phyloP scores from a whole-genome alignment of 2,797 vertebrate genomes.

The Paramormyrops hopkinsi region DNA sequence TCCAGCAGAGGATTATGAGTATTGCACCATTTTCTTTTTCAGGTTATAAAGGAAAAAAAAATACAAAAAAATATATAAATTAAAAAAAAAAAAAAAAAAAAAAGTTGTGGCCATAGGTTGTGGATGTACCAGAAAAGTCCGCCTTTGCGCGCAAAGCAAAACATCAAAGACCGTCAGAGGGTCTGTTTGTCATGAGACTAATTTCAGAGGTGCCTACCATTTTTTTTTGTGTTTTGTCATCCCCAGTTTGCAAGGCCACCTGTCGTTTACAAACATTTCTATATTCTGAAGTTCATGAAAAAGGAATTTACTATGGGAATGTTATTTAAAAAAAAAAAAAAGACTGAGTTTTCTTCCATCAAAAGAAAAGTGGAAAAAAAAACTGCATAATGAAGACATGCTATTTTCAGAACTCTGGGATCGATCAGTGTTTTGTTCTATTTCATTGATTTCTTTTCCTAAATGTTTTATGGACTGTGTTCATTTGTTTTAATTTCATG shows the following conservation, averaged over 20 bases:
- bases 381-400: slow-evolving; percentile 86
- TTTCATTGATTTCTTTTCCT: slow-evolving; percentile 53
- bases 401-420: slow-evolving; percentile 95
- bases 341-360: slow-evolving; percentile 74
- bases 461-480: slow-evolving; percentile 53
- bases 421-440: slow-evolving; percentile 76
- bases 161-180: slow-evolving; percentile 49
- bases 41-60: slow-evolving; percentile 48
- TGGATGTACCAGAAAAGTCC: slow-evolving; percentile 69
- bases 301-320: slow-evolving; percentile 59
- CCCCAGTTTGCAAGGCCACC: slow-evolving; percentile 60
- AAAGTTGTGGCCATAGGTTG: slow-evolving; percentile 83
- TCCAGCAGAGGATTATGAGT: slow-evolving; percentile 78
- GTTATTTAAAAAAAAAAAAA: slow-evolving; percentile 37
- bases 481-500: slow-evolving; percentile 60
- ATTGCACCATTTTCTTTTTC: slow-evolving; percentile 83
- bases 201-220: slow-evolving; percentile 69
- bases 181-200: slow-evolving; percentile 58
- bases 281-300: slow-evolving; percentile 69
- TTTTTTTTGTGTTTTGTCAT: slow-evolving; percentile 6
- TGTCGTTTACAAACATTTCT: slow-evolving; percentile 90
- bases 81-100: slow-evolving; percentile 52
- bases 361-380: slow-evolving; percentile 51
- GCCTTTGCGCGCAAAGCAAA: slow-evolving; percentile 53
- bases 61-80: slow-evolving; percentile 54